Base-by-base conservation (phyloP, 2,113 vertebrate species). In the Pterocles orientalis region DNA sequence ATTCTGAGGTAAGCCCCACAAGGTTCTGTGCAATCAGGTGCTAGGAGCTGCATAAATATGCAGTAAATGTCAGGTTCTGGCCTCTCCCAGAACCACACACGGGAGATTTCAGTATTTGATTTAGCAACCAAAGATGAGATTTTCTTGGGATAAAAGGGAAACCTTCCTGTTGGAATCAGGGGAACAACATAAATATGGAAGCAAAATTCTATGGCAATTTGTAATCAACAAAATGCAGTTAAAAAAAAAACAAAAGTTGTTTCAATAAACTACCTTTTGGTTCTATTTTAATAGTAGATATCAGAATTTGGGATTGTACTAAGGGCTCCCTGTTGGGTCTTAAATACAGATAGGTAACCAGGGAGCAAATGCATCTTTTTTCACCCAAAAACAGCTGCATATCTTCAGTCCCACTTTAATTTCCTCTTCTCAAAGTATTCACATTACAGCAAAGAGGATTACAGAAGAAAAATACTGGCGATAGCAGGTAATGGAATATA, bases 401-500 rank as follows among this genome's bases (percentile, higher is more conserved):
- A 33, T 56, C 12, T 87, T 91, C 39, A 65, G 25, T 60, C 14
- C 6, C 12, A 33, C 9, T 95, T 83, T 34, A 45, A 79, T 83
- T 84, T 54, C 18, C 39, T 7, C 4, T 61, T 71, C 19, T 20
- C 56, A 45, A 82, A 82, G 15, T 71, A 92, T 72, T 91, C 47
- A 18, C n/a, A 57, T 39, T 71, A 45, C 19, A 86, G 24, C 13
- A 86, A 75, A 79, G 39, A 94, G 34, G 20, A 84, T 88, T 84
- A 71, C 34, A 78, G 86, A 64, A 47, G 50, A 62, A 78, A 83
- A 93, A 68, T 34, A 71, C 45, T 79, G 65, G 60, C 86, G 93
- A 79, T 61, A 90, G 65, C 45, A 72, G 61, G 65, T 86, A 96
- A 86, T 79, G 65, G 73, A 88, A 94, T 95, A 91, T 43, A 96